Percentiles rank a stretch among this genome's conserved stretches.
Conservation (phyloP, 2,888 invertebrate species). For the Crepidodera aurea region DNA sequence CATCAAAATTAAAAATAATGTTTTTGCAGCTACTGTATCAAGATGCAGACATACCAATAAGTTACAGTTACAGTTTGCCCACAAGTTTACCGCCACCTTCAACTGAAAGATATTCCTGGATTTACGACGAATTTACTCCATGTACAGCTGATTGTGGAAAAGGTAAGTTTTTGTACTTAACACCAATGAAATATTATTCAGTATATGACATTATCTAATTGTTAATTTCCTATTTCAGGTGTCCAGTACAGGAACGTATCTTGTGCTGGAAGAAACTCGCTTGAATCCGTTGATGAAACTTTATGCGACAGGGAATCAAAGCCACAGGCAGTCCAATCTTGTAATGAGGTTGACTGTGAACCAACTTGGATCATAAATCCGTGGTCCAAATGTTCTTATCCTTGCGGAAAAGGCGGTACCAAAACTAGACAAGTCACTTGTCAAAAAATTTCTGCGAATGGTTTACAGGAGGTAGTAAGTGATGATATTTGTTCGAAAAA, state of each 20-base stretch:
- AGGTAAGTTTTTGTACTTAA: constrained; percentile 69
- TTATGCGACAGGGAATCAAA: constrained; percentile 81
- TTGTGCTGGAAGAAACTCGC: constrained; percentile 79
- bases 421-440: constrained; percentile 79
- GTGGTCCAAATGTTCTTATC: constrained; percentile 85
- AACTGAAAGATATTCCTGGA: constrained; percentile 85
- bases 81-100: constrained; percentile 70
- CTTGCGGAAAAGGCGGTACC: constrained; percentile 78
- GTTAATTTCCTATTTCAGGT: constrained; percentile 64
- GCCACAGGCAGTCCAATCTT: constrained; percentile 75
- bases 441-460: constrained; percentile 78
- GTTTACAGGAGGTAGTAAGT: constrained; percentile 74
- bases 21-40: constrained; percentile 77
- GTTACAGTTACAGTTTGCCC: constrained; percentile 91
- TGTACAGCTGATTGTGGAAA: constrained; percentile 92
- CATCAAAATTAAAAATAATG: no score
- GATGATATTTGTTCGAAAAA: constrained; percentile 75
- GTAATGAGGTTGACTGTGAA: constrained; percentile 79
- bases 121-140: constrained; percentile 75
- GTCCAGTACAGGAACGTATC: constrained; percentile 78
- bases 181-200: no score
- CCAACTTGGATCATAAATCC: constrained; percentile 80
- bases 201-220: no score
- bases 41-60: constrained; percentile 83
- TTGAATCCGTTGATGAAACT: constrained; percentile 74